Percentiles rank a stretch among this genome's conserved stretches.
These are phyloP conservation scores for Limanda limanda DNA, from an alignment of 2,113 vertebrate species.

Conservation along the genomic window DNA sequence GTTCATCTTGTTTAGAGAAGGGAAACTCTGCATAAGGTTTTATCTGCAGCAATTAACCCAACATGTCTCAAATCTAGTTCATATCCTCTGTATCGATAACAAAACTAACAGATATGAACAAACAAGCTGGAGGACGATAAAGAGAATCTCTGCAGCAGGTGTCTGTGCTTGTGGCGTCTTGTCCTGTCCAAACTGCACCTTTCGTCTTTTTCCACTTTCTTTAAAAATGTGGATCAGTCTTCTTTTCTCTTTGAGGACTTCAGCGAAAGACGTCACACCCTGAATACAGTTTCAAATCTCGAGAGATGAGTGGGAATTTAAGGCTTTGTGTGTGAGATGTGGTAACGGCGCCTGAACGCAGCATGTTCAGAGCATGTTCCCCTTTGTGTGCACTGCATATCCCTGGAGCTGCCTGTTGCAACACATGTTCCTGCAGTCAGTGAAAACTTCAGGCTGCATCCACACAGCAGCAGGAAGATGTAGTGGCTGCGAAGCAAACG, in stretches of 20 bases:
- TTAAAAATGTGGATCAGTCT: background rate
- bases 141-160: background rate
- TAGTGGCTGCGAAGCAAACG: background rate
- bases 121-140: background rate
- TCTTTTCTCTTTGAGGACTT: background rate
- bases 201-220: background rate
- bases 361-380: no score
- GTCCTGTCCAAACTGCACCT: background rate
- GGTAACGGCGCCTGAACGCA: background rate
- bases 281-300: no score
- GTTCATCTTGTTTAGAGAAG: constrained; percentile 24
- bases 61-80: background rate
- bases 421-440: background rate
- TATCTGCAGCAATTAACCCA: background rate
- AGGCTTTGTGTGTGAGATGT: background rate
- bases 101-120: background rate
- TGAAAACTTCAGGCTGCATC: background rate
- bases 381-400: no score
- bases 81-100: background rate
- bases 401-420: no score
- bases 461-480: background rate
- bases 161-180: background rate
- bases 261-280: background rate
- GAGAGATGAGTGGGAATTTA: no score
- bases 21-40: background rate